Conservation (phyloP, 2,888 invertebrate genomes). For the Melangyna quadrimaculata region DNA sequence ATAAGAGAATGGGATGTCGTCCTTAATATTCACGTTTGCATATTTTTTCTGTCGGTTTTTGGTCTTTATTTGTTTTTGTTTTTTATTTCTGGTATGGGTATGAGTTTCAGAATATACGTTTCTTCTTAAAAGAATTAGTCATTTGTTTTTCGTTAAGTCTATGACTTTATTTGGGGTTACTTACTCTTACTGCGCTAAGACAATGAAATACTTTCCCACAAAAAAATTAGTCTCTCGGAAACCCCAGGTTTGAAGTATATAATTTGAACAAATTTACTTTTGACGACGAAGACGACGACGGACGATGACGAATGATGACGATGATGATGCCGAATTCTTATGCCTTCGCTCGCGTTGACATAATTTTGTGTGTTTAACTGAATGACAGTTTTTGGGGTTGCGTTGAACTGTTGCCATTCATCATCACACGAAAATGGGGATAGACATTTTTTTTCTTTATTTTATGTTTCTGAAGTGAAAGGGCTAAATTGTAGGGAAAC, state of each 20-base stretch:
- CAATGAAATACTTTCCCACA: neutral
- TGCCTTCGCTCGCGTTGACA: neutral
- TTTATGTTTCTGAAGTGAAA: neutral
- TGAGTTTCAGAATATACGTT: neutral
- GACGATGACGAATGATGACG: neutral
- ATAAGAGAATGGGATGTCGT: slow-evolving; percentile 18
- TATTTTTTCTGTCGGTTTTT: neutral
- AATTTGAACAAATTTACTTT: slow-evolving; percentile 8
- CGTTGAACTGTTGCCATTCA: slow-evolving; percentile 9
- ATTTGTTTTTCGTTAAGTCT: slow-evolving; percentile 10
- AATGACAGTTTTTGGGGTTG: slow-evolving; percentile 17
- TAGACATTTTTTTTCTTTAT: neutral
- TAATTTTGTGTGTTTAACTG: slow-evolving; percentile 9
- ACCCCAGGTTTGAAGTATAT: neutral
- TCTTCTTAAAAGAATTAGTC: neutral
- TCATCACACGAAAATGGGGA: slow-evolving; percentile 3
- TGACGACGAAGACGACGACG: neutral
- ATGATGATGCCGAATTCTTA: neutral
- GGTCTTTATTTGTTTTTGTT: neutral
- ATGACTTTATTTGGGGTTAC: neutral
- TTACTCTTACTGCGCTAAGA: neutral
- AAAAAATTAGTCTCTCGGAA: slow-evolving; percentile 6
- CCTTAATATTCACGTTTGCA: neutral
- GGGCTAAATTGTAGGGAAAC: slow-evolving; percentile 8
- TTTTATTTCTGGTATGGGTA: neutral